Base-by-base conservation (phyloP, 2,888 invertebrate species). In the Dione vanillae region DNA sequence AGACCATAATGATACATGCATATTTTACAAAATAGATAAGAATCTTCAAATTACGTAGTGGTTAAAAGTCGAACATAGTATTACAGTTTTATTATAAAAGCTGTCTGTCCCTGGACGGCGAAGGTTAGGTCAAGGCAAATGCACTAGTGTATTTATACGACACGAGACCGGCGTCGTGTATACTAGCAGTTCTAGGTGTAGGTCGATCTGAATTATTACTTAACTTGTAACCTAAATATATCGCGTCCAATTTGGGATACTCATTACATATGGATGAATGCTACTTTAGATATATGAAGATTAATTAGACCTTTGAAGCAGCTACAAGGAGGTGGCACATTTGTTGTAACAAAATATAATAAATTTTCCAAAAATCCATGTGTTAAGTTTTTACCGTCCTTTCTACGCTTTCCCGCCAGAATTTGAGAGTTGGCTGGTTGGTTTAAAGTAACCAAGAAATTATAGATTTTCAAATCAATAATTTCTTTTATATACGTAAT, bases 121-220 rank as follows among this genome's bases (percentile, higher is more conserved):
- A 88, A 88, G 89, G 90, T 78, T 82, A 68, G 89, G 91, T 87
- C 91, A 91, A 89, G 91, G 91, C 79, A 77, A 78, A 80, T 87
- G 85, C 88, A 86, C 79, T 79, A 78, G 75, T 75, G 69, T 78
- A 76, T 78, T 74, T 74, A 78, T 79, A 78, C 74, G 73, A 69
- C 69, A 76, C 73, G 75, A 69, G 72, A 74, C 78, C 76, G 77
- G 77, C 79, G 67, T 47, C 69, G 58, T 64, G 69, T 69, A 65
- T 70, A 65, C 68, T 68, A 59, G 47, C 49, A 56, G 61, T 68
- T 68, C 75, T 75, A 56, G 56, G 56, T 68, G 65, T 68, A 61
- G 58, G 67, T 20, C 64, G 62, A 62, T 37, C 62, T 68, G 52
- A 59, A 68, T 62, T 62, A 67, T 58, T 59, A 54, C 45, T 62